phyloP scores from a whole-genome alignment of 2,113 vertebrate species.

The Xyliphius kryptos region DNA sequence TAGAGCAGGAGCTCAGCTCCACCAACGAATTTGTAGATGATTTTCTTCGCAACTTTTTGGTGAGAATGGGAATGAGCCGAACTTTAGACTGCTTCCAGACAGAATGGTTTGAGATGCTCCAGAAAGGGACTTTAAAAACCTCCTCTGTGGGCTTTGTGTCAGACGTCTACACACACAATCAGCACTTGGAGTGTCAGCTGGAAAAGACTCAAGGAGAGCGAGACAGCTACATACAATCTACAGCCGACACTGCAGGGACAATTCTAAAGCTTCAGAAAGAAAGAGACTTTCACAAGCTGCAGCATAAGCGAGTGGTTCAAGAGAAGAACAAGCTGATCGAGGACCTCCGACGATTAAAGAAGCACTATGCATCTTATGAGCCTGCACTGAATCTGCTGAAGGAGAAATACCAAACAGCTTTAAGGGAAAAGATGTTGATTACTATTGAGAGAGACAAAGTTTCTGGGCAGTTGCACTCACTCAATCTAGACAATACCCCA shows the following conservation, averaged over 20 bases:
- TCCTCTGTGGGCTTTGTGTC: slow-evolving; percentile 57
- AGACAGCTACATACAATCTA: slow-evolving; percentile 62
- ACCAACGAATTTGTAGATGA: slow-evolving; percentile 69
- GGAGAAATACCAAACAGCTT: slow-evolving; percentile 72
- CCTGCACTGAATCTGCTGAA: slow-evolving; percentile 66
- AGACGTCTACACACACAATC: slow-evolving; percentile 65
- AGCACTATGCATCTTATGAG: slow-evolving; percentile 73
- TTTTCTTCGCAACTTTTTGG: slow-evolving; percentile 83
- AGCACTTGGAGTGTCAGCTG: slow-evolving; percentile 69
- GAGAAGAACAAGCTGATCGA: slow-evolving; percentile 75
- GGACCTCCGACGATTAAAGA: slow-evolving; percentile 76
- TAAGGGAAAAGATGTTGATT: slow-evolving; percentile 74
- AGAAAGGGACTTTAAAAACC: slow-evolving; percentile 63
- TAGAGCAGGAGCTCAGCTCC: slow-evolving; percentile 34
- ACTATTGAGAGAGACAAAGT: slow-evolving; percentile 71
- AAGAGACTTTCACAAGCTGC: slow-evolving; percentile 76
- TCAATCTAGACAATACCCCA: too few species aligned
- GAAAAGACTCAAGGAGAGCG: slow-evolving; percentile 64
- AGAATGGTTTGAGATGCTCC: slow-evolving; percentile 79
- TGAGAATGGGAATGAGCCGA: slow-evolving; percentile 75
- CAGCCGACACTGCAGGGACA: slow-evolving; percentile 61
- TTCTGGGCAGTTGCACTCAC: too few species aligned
- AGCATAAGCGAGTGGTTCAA: slow-evolving; percentile 71
- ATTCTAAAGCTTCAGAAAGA: slow-evolving; percentile 69
- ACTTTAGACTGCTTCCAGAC: slow-evolving; percentile 84